Percentiles rank a stretch among this genome's conserved stretches.
phyloP scores from a whole-genome alignment of 1,140 invertebrate genomes.

The Zophobas atratus region DNA sequence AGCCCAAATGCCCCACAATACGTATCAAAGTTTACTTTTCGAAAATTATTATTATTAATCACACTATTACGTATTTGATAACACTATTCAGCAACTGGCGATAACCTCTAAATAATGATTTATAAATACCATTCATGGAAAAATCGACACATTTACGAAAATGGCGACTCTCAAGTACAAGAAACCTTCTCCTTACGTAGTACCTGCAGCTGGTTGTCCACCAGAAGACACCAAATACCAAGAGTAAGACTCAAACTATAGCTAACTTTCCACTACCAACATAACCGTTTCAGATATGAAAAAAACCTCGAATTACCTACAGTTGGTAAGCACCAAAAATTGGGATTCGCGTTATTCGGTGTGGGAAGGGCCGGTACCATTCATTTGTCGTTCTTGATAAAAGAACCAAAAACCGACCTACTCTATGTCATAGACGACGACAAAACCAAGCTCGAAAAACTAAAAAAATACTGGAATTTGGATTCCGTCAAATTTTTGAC shows the following conservation, averaged over 20 bases:
- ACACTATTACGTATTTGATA: neutral
- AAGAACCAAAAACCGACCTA: constrained; percentile 72
- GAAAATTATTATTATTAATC: too few relatives aligned
- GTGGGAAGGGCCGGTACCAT: constrained; percentile 76
- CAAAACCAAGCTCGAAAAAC: constrained; percentile 67
- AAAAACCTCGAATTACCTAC: constrained; percentile 35
- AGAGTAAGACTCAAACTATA: neutral
- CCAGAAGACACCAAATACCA: constrained; percentile 15
- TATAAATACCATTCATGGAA: neutral
- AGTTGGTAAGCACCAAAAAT: neutral
- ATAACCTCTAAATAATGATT: neutral
- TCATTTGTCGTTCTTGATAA: constrained; percentile 73
- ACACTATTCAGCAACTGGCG: neutral
- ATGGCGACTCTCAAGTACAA: constrained; percentile 23
- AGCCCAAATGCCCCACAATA: too few relatives aligned
- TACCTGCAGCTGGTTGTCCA: neutral
- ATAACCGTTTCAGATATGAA: constrained; percentile 37
- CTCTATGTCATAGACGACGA: constrained; percentile 76
- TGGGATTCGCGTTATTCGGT: constrained; percentile 73
- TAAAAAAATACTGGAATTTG: constrained; percentile 72
- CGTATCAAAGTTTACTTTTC: too few relatives aligned
- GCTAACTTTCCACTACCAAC: neutral
- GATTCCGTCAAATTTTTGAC: constrained; percentile 69
- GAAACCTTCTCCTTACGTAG: neutral
- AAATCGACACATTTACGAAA: neutral